Percentiles rank a stretch among this genome's conserved stretches.
phyloP scores from a whole-genome alignment of 2,797 vertebrate genomes.

The Acanthopagrus latus region DNA sequence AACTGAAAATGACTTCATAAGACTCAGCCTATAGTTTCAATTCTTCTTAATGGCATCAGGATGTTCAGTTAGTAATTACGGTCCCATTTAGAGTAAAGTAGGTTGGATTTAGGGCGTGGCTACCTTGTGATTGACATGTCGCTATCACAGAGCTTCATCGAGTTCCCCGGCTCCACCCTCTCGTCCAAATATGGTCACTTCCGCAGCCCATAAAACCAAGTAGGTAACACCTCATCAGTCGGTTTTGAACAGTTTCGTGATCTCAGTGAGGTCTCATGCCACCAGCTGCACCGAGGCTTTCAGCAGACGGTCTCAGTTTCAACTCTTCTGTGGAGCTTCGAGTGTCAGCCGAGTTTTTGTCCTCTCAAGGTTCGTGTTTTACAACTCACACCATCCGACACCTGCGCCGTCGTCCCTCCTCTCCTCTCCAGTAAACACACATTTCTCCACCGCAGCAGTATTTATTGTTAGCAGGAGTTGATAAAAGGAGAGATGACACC shows the following conservation, averaged over 20 bases:
- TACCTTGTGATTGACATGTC: too few species aligned
- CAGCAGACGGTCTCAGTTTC: not conserved
- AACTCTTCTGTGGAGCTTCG: not conserved
- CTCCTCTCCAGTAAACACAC: constrained; percentile 6
- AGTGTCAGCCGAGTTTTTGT: not conserved
- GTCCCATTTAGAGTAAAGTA: too few species aligned
- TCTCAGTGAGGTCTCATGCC: not conserved
- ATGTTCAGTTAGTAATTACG: too few species aligned
- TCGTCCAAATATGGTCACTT: too few species aligned
- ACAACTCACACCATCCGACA: not conserved
- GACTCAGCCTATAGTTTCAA: too few species aligned
- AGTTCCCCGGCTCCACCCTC: too few species aligned
- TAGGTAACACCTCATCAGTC: not conserved
- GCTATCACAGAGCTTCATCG: too few species aligned
- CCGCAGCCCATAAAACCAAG: too few species aligned
- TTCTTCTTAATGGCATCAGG: too few species aligned
- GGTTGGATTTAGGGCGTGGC: too few species aligned
- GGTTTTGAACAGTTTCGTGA: not conserved
- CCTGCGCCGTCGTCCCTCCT: not conserved
- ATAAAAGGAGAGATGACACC: constrained; percentile 29
- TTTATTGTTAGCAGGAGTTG: constrained; percentile 18
- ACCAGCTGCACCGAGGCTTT: not conserved
- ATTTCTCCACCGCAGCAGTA: constrained; percentile 14
- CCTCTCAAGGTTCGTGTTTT: not conserved
- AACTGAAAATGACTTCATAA: too few species aligned